phyloP scores from a whole-genome alignment of 2,888 invertebrate genomes.

The Sicus ferrugineus region DNA sequence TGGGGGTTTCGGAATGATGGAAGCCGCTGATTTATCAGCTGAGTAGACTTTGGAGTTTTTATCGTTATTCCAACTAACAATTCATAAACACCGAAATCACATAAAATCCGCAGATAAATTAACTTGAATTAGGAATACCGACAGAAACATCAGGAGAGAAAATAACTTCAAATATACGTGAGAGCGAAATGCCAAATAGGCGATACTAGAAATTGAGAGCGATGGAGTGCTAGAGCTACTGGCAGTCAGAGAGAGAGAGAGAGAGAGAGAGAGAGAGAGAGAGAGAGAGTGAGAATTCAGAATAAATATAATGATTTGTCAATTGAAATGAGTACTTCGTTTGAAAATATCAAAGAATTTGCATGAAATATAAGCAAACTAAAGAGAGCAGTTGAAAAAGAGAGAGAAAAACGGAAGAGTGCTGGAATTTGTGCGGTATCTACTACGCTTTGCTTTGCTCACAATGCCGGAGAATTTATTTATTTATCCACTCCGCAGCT shows the following conservation, averaged over 20 bases:
- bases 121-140: too few relatives aligned
- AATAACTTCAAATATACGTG: too few relatives aligned
- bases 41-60: too few relatives aligned
- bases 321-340: too few relatives aligned
- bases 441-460: neutral
- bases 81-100: too few relatives aligned
- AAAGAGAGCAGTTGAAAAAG: neutral
- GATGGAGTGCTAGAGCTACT: neutral
- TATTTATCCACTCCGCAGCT: slow-evolving; percentile 7
- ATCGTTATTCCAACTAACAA: too few relatives aligned
- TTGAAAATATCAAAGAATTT: neutral
- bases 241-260: neutral
- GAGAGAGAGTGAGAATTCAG: neutral
- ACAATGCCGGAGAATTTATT: slow-evolving; percentile 20
- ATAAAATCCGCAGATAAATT: too few relatives aligned
- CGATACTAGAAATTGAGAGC: neutral
- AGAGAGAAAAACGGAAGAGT: neutral
- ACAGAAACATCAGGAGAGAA: neutral
- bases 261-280: neutral
- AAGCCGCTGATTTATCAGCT: neutral
- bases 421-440: neutral
- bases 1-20: too few relatives aligned
- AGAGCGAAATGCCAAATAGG: too few relatives aligned
- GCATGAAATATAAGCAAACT: neutral
- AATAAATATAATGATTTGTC: too few relatives aligned